phyloP scores from a whole-genome alignment of 2,888 invertebrate species.

The Caradrina clavipalpis region DNA sequence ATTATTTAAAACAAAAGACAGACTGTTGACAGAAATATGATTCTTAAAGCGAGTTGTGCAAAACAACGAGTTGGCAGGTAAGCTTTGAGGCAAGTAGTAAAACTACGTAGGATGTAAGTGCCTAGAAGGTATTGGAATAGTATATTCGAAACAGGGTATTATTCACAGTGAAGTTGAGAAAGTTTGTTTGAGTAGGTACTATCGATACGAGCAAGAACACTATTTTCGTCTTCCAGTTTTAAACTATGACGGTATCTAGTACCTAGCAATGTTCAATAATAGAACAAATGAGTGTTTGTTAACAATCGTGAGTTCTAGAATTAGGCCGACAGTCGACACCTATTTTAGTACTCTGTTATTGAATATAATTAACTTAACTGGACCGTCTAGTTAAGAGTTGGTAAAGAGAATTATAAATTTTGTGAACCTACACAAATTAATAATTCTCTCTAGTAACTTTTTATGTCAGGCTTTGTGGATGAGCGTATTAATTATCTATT shows the following conservation, averaged over 20 bases:
- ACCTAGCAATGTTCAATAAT: neutral
- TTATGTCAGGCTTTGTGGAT: neutral
- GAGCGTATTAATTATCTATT: conserved; percentile 2
- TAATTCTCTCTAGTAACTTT: conserved; percentile 1
- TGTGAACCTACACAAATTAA: too few relatives aligned
- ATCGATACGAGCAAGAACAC: conserved; percentile 5
- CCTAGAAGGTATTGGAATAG: conserved; percentile 40
- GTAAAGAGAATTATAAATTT: too few relatives aligned
- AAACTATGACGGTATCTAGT: conserved; percentile 3
- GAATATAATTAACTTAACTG: too few relatives aligned
- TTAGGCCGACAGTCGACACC: too few relatives aligned
- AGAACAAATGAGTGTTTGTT: neutral
- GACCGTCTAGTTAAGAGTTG: too few relatives aligned
- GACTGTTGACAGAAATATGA: conserved; percentile 63
- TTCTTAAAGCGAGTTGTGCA: conserved; percentile 53
- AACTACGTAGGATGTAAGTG: conserved; percentile 9
- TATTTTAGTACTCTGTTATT: neutral
- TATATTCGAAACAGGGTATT: conserved; percentile 51
- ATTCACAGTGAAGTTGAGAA: conserved; percentile 45
- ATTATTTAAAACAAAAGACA: conserved; percentile 62
- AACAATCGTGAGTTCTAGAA: too few relatives aligned
- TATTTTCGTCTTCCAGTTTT: conserved; percentile 34
- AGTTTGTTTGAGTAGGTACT: conserved; percentile 28
- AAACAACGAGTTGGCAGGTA: conserved; percentile 37
- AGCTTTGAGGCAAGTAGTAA: conserved; percentile 34